Evolutionary conservation across 2,797 vertebrate genomes (phyloP), one percentile per base, ranked within the genome.

Genomic region (Neostethus bicornis): DNA sequence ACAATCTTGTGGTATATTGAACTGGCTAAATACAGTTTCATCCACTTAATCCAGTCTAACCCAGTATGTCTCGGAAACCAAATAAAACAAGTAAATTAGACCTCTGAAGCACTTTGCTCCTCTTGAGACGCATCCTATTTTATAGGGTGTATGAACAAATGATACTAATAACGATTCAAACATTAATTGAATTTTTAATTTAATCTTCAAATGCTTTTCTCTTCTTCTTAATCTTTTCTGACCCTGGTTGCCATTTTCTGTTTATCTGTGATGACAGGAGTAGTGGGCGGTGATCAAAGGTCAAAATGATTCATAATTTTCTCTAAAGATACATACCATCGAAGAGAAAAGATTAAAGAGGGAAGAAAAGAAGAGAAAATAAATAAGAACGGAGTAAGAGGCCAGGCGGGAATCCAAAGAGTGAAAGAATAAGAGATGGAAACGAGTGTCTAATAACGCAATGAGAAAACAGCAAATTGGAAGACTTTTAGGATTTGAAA

Each of bases 31-130:
- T 23, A 66, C 13, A 42, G 28, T 43, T 51, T 17, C 48, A 13
- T 69, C 20, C 19, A 11, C 10, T 75, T 78, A 83, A 80, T 81
- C 73, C 81, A 13, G 24, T 67, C 55, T 67, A 65, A 72, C 77
- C 79, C 66, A 66, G 54, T 74, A 38, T 1, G 54, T 58, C 62
- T 66, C 73, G 61, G 74, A 80, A 46, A 31, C 56, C 70, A 37
- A 34, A 48, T 73, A 70, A 80, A 82, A 81, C 75, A 70, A 87
- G 77, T 64, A 75, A 84, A 80, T 80, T 61, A 78, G 47, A 67
- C 47, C 37, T 3, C 58, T 61, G 65, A 49, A 12, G 4, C 64
- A 45, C 45, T 25, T 21, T 20, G 29, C 66, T 79, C 65, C 55
- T 73, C 55, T 59, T 61, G 53, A 58, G 53, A 73, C 81, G 54